phyloP scores from a whole-genome alignment of 2,113 vertebrate genomes.

The Nycticorax nycticorax region DNA sequence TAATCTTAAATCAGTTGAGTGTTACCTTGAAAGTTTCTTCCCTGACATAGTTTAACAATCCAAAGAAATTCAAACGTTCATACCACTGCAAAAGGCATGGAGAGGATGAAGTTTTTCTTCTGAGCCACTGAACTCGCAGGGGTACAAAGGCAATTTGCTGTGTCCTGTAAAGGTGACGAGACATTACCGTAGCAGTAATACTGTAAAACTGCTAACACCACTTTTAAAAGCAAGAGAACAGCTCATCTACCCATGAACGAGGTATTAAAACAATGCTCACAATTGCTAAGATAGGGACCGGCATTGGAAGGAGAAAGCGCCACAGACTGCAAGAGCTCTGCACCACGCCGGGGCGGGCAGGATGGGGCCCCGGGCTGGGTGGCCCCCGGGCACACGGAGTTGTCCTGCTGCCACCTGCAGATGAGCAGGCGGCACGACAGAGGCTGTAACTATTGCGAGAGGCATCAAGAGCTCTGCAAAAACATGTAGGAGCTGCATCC shows the following conservation, averaged over 20 bases:
- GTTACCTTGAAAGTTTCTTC: background rate
- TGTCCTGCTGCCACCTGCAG: background rate
- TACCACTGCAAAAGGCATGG: background rate
- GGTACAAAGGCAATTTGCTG: background rate
- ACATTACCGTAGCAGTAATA: background rate
- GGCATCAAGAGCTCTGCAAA: background rate
- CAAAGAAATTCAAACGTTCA: background rate
- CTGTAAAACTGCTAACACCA: background rate
- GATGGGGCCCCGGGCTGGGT: fast-evolving
- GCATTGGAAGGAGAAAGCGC: background rate
- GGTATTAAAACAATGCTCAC: background rate
- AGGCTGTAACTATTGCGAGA: fast-evolving
- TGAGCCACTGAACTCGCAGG: background rate
- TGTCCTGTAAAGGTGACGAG: background rate
- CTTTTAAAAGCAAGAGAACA: background rate
- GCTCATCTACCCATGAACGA: background rate
- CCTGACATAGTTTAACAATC: background rate
- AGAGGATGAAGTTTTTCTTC: background rate
- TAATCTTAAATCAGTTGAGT: background rate
- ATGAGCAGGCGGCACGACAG: background rate
- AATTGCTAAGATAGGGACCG: background rate
- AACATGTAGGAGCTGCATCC: fast-evolving
- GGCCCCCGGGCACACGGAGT: fast-evolving
- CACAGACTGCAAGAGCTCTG: background rate
- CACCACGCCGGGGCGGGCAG: fast-evolving